Evolutionary conservation across 2,888 invertebrate genomes (phyloP), one percentile per base, ranked within the genome.

Genomic region (Aphrophora alni): DNA sequence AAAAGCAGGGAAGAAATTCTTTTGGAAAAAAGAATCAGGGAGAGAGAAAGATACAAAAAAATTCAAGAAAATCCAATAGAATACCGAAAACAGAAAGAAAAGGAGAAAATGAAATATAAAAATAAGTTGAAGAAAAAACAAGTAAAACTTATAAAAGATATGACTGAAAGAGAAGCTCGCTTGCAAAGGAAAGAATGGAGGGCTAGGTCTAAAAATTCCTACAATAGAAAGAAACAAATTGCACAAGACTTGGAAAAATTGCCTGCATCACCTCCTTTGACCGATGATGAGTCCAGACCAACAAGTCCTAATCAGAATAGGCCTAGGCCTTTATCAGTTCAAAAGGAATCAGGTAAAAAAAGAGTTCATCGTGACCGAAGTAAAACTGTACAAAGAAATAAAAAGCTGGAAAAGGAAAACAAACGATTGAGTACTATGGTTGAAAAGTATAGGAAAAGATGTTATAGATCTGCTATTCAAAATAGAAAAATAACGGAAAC

Each of bases 371-470:
- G 72, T 21, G 72, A 72, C 38, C 24, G 72, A 38, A 72, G 72
- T 27, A 72, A 27, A 72, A 72, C 38, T 72, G 38, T 72, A 33
- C 72, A 72, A 72, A 28, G 72, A 17, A 72, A 72, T 14, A 72
- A 72, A 72, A 72, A 27, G 38, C 38, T 72, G 27, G 38, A 33
- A 27, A 28, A 72, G 28, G 72, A 72, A 38, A 72, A 72, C 72
- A 33, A 28, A 72, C 24, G 28, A 72, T 38, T 72, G 28, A 72
- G 38, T 2, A 27, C 72, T 33, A 72, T 72, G 72, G 28, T 72
- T 10, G 72, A 72, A 72, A 28, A 72, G 27, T 72, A 72, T 27
- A 72, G 72, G 27, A 72, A 72, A 72, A 72, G 72, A 72, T 72
- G 72, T 38, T 72, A 71, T 71, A 26, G 72, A 72, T 28, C 72